Percentiles rank a stretch among this genome's conserved stretches.
Evolutionary conservation across 2,113 vertebrate species (phyloP).

Genomic region (Brachyhypopomus occidentalis): DNA sequence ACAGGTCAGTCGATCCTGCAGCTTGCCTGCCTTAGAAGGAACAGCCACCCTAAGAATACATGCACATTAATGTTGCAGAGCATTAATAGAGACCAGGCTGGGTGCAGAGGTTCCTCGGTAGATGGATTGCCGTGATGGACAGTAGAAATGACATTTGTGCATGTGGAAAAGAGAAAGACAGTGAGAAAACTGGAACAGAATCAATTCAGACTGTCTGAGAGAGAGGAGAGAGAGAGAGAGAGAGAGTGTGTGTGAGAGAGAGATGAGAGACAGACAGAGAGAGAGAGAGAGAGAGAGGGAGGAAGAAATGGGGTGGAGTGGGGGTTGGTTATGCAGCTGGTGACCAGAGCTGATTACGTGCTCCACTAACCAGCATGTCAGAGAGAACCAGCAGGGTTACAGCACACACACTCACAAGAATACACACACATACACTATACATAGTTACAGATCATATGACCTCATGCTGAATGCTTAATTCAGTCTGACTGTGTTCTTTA

Average conservation of each 20-base stretch:
- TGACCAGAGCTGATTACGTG: slow-evolving; percentile 77
- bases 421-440: slow-evolving; percentile 3
- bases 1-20: slow-evolving; percentile 32
- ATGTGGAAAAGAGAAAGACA: neutral
- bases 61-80: slow-evolving; percentile 7
- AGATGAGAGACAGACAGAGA: slow-evolving; percentile 26
- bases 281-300: slow-evolving; percentile 24
- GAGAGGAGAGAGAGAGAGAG: too few relatives aligned
- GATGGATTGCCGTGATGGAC: neutral
- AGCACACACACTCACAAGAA: slow-evolving; percentile 57
- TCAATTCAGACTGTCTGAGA: slow-evolving; percentile 12
- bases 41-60: slow-evolving; percentile 19
- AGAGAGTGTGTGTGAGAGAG: too few relatives aligned
- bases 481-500: slow-evolving; percentile 23
- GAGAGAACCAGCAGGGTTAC: slow-evolving; percentile 69
- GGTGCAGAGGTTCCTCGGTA: neutral
- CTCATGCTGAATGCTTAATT: slow-evolving; percentile 11
- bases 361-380: slow-evolving; percentile 78
- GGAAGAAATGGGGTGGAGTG: slow-evolving; percentile 16
- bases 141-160: neutral
- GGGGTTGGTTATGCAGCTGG: slow-evolving; percentile 66
- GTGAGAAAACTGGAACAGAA: slow-evolving; percentile 31
- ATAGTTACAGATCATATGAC: neutral
- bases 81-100: slow-evolving; percentile 6
- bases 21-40: slow-evolving; percentile 26